Base-by-base conservation (phyloP, 1,140 invertebrate species). In the Drosophila nannoptera region DNA sequence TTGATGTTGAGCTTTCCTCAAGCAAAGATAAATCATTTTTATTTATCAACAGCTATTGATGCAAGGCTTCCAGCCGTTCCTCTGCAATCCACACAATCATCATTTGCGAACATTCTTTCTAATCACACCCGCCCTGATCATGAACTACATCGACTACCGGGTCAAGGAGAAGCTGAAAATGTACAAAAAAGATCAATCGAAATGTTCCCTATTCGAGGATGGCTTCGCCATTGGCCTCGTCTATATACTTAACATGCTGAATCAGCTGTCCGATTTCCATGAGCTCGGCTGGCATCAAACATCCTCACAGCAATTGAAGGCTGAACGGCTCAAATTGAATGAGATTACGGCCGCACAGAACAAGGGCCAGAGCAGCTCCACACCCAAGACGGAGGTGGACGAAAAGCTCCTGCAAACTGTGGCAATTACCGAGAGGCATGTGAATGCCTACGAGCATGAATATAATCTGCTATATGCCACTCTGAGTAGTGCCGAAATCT, bases 211-310 rank as follows among this genome's bases (percentile, higher is more conserved):
- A 4, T 99, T 99, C 90, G 98, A 99, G 90, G 98, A 99, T 91
- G 98, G 98, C 36, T 99, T 99, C 91, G 95, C 97, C 29, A 97
- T 99, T 93, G 98, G 98, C 11, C 89, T 95, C 3, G 93, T 94
- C 4, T 95, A 94, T 65, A 94, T 95, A 70, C 91, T 94, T 40
- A 93, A 93, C 77, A 88, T 95, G 66, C 88, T 95, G 8, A 91
- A 94, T 88, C 94, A 95, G 89, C 92, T 92, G 76, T 90, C 92
- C 46, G 95, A 97, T 75, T 96, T 99, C 89, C 97, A 99, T 90
- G 94, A 96, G 5, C 91, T 99, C 2, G 96, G 98, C 89, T 99
- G 98, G 98, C 99, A 98, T 88, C 92, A 97, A 61, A 96, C 97
- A 4, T 95, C 99, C 0, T 90, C 91, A 49, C 92, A 94, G 68